Base-by-base conservation (phyloP, 92 coral and sea anemone species). In the Scolanthus callimorphus region DNA sequence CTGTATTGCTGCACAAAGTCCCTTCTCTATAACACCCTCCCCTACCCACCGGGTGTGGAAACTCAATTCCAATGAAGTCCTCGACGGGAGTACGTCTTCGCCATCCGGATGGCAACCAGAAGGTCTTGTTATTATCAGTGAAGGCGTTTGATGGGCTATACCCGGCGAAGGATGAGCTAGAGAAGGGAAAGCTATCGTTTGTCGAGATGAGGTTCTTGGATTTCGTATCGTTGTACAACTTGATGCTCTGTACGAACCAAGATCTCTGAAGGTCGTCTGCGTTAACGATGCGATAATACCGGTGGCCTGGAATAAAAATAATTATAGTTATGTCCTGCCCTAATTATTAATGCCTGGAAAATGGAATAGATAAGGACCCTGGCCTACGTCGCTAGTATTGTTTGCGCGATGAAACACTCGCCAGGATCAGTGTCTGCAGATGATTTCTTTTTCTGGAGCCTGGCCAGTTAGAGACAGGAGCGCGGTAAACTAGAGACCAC, bases 101-200 rank as follows among this genome's bases (percentile, higher is more conserved):
- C 98, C 98, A 92, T 20, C 98, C 98, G 20, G 81, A 90, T 0
- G 98, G 98, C 15, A 92, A 51, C 98, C 98, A 92, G 50, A 76
- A 86, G 1, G 90, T 79, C 13, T 64, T 66, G 25, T 65, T 49
- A 15, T 78, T 65, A 25, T 83, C 82, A 29, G 82, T 84, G 49
- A 92, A 92, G 0, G 96, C 98, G 49, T 83, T 78, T 19, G 60
- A 17, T 17, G 98, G 85, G 4, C 65, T 59, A 61, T 89, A 92
- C 1, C 97, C 91, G 1, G 73, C 81, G 68, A 88, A 92, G 25
- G 85, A 83, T 1, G 96, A 71, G 50, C 98, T 92, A 22, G 97
- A 96, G 29, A 67, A 89, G 11, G 83, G 78, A 39, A 65, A 75
- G 17, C 11, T 17, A 13, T 49, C 38, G 45, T 67, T 39, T 2